Evolutionary conservation across 2,888 invertebrate species (phyloP).

Genomic region (Auanema sp.): DNA sequence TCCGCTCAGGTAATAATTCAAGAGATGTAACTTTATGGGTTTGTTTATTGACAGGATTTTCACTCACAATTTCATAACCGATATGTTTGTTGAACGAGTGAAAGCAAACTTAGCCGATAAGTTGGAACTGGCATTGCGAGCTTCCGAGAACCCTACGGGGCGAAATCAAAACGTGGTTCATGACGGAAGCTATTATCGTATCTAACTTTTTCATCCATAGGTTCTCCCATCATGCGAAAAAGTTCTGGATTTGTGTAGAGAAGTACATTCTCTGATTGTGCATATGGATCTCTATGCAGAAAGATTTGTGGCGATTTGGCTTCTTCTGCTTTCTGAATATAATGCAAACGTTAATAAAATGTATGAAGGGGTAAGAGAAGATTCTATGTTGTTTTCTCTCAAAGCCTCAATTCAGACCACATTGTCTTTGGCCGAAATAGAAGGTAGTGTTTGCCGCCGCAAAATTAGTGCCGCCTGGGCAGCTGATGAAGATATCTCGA

Average conservation of each 20-base stretch:
- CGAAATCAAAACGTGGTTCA: too few species aligned
- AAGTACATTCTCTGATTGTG: slow-evolving; percentile 53
- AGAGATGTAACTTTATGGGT: too few species aligned
- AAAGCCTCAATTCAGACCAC: slow-evolving; percentile 34
- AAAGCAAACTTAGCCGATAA: slow-evolving; percentile 24
- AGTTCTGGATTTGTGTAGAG: slow-evolving; percentile 53
- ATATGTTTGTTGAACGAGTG: slow-evolving; percentile 74
- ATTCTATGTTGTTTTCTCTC: neutral
- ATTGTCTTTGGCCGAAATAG: slow-evolving; percentile 25
- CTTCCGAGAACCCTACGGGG: neutral
- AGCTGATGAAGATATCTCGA: slow-evolving; percentile 88
- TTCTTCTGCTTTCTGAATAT: slow-evolving; percentile 59
- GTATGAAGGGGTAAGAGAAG: slow-evolving; percentile 45
- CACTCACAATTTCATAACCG: slow-evolving; percentile 82
- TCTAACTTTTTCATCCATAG: neutral
- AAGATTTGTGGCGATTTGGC: slow-evolving; percentile 62
- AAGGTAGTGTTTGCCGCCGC: slow-evolving; percentile 66
- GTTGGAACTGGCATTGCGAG: slow-evolving; percentile 13
- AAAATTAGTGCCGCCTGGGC: slow-evolving; percentile 86
- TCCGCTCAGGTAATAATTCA: slow-evolving; percentile 34
- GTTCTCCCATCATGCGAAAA: slow-evolving; percentile 49
- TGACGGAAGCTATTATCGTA: neutral
- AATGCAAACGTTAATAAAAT: slow-evolving; percentile 45
- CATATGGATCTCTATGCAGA: slow-evolving; percentile 62
- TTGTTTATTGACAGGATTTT: slow-evolving; percentile 72